Percentiles rank a stretch among this genome's conserved stretches.
phyloP scores from a whole-genome alignment of 1,140 invertebrate species.

The Pachypsylla venusta region DNA sequence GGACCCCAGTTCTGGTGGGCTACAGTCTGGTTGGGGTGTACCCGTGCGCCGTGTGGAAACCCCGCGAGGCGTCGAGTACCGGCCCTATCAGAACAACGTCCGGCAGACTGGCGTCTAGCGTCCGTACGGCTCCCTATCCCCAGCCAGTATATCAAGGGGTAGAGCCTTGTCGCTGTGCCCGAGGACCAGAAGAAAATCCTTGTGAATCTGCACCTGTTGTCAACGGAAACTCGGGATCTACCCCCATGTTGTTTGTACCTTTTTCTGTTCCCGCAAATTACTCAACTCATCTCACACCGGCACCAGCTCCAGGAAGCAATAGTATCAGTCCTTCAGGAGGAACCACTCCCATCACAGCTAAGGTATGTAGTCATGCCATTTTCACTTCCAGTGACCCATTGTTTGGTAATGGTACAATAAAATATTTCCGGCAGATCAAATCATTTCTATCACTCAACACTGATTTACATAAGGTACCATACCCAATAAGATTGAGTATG shows the following conservation, averaged over 20 bases:
- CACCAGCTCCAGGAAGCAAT: constrained; percentile 34
- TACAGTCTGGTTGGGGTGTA: constrained; percentile 40
- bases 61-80: constrained; percentile 27
- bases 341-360: constrained; percentile 15
- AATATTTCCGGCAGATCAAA: too few relatives aligned
- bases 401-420: too few relatives aligned
- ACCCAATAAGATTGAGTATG: too few relatives aligned
- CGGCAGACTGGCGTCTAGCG: constrained; percentile 18
- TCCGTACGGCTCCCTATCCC: constrained; percentile 19
- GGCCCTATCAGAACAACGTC: constrained; percentile 18
- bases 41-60: constrained; percentile 38
- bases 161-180: constrained; percentile 8
- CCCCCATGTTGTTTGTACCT: constrained; percentile 40
- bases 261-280: constrained; percentile 31
- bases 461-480: too few relatives aligned
- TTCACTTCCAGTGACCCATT: too few relatives aligned
- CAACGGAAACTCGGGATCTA: constrained; percentile 27
- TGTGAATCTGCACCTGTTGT: constrained; percentile 23
- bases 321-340: constrained; percentile 27
- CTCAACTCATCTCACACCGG: constrained; percentile 18
- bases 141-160: constrained; percentile 6
- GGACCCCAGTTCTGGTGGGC: constrained; percentile 28
- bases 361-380: too few relatives aligned
- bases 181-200: constrained; percentile 4
- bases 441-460: too few relatives aligned